A percentile compares a stretch with the other conserved stretches of the same genome.
phyloP scores from a whole-genome alignment of 2,797 vertebrate species.

The Aratinga solstitialis region DNA sequence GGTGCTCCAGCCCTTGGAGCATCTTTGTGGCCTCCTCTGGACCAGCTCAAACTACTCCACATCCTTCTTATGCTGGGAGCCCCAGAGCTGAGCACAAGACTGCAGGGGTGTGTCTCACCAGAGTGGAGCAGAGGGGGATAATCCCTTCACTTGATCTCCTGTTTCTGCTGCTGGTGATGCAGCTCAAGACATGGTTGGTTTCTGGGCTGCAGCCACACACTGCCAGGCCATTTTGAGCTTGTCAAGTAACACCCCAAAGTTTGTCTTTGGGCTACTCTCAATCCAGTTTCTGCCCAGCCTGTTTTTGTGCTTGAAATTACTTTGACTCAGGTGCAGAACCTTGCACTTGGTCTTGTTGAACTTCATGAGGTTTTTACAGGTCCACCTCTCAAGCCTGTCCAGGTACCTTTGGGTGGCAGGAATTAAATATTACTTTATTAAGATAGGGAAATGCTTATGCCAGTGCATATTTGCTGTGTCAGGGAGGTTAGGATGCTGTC shows the following conservation, averaged over 20 bases:
- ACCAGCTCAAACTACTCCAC: not conserved
- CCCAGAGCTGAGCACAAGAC: not conserved
- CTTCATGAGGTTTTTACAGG: not conserved
- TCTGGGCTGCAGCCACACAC: not conserved
- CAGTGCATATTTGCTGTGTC: not conserved
- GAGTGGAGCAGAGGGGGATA: not conserved
- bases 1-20: not conserved
- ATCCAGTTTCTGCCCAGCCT: not conserved
- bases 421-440: rapidly evolving
- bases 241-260: not conserved
- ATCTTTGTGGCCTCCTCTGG: not conserved
- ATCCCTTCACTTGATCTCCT: not conserved
- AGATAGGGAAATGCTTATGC: not conserved
- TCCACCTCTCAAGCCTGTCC: not conserved
- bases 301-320: not conserved
- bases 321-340: not conserved
- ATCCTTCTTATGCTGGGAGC: not conserved
- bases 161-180: not conserved
- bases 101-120: not conserved
- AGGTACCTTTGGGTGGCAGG: not conserved
- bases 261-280: not conserved
- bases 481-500: not conserved
- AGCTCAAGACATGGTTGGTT: not conserved
- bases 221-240: not conserved
- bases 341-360: not conserved